These are phyloP conservation scores for Heliothis peltigera DNA, from an alignment of 2,888 invertebrate genomes.

Conservation along the genomic window DNA sequence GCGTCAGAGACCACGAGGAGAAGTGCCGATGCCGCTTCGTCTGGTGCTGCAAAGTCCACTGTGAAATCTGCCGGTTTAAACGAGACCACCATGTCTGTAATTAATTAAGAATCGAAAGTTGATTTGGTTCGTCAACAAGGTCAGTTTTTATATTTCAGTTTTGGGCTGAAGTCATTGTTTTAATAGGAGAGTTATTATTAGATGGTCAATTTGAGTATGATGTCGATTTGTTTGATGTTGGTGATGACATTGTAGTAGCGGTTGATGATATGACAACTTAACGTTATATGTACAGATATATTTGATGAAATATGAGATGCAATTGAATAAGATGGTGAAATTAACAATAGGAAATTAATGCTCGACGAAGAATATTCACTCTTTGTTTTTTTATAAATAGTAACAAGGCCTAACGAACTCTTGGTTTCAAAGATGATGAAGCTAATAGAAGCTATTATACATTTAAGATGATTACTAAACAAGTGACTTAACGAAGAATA, in stretches of 20 bases:
- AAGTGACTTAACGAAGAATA: slow-evolving; percentile 37
- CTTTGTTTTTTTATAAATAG: background rate
- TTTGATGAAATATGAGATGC: background rate
- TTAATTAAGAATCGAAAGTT: slow-evolving; percentile 79
- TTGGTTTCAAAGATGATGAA: slow-evolving; percentile 25
- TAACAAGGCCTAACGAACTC: slow-evolving; percentile 3
- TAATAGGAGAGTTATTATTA: background rate
- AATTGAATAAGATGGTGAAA: background rate
- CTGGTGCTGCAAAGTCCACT: slow-evolving; percentile 97
- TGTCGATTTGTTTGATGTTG: slow-evolving; percentile 6
- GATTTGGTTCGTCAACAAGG: slow-evolving; percentile 4
- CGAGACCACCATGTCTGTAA: slow-evolving; percentile 96
- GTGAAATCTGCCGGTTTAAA: slow-evolving; percentile 94
- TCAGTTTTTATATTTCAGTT: slow-evolving; percentile 4
- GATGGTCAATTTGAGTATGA: slow-evolving; percentile 20
- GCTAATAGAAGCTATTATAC: slow-evolving; percentile 58
- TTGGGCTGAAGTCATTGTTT: slow-evolving; percentile 25
- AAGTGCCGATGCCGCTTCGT: slow-evolving; percentile 97
- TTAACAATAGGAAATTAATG: slow-evolving; percentile 6
- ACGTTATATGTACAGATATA: background rate
- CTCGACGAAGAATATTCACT: no score
- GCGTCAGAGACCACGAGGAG: slow-evolving; percentile 94
- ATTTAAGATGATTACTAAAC: slow-evolving; percentile 22
- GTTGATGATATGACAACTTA: slow-evolving; percentile 1
- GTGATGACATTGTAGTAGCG: slow-evolving; percentile 3